These are phyloP conservation scores for Trochalopteron elliotii DNA, from an alignment of 2,113 vertebrate species.

Conservation along the genomic window DNA sequence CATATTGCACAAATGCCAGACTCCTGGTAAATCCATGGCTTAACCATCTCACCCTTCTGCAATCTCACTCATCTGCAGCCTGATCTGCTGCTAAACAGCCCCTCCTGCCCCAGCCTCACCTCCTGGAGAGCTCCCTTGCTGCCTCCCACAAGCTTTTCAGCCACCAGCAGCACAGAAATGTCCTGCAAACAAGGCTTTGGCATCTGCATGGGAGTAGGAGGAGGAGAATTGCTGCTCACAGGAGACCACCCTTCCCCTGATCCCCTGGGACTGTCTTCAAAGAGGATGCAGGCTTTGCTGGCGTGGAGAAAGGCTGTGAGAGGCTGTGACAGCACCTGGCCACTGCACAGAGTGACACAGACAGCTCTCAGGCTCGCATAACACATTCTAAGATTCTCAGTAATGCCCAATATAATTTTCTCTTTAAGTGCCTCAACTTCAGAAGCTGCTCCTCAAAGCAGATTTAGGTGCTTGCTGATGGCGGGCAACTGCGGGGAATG, in stretches of 20 bases:
- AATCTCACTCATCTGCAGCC: not conserved
- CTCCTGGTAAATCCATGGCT: not conserved
- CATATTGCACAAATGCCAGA: accelerated
- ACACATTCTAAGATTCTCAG: not conserved
- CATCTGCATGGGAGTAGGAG: not conserved
- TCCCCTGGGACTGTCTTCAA: not conserved
- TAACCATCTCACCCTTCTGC: accelerated
- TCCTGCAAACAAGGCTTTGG: not conserved
- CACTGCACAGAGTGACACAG: not conserved
- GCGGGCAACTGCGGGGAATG: not conserved
- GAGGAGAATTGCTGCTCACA: not conserved
- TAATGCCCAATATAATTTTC: not conserved
- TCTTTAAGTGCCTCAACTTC: not conserved
- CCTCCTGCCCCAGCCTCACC: not conserved
- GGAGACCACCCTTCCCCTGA: not conserved
- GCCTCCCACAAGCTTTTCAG: not conserved
- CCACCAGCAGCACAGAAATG: not conserved
- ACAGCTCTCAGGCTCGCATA: not conserved
- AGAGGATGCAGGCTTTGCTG: accelerated
- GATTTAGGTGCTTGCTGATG: not conserved
- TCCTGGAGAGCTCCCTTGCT: not conserved
- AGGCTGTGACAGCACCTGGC: not conserved
- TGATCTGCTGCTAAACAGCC: not conserved
- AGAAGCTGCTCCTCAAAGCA: not conserved
- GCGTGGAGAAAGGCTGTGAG: not conserved